Percentiles rank a stretch among this genome's conserved stretches.
Evolutionary conservation across 2,113 vertebrate genomes (phyloP).

Genomic region (Collichthys lucidus): DNA sequence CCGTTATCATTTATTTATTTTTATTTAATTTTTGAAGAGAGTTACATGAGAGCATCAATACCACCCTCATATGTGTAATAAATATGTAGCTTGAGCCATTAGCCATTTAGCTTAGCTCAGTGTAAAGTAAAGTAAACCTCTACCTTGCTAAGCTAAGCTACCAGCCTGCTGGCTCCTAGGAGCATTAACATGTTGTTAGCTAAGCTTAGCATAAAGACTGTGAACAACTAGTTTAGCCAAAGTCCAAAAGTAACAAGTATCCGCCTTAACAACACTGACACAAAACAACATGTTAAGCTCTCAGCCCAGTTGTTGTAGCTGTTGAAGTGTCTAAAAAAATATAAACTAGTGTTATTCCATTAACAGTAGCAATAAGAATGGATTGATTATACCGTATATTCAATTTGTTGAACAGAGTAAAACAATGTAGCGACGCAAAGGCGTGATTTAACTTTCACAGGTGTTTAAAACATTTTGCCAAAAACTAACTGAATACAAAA

Average conservation of each 20-base stretch:
- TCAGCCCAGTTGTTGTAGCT: background rate
- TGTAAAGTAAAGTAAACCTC: too few relatives aligned
- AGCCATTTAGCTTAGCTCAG: too few relatives aligned
- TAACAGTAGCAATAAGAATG: background rate
- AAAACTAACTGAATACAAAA: background rate
- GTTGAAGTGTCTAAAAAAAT: background rate
- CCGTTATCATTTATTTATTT: background rate
- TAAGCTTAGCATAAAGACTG: background rate
- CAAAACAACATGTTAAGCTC: background rate
- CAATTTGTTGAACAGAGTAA: slow-evolving; percentile 32
- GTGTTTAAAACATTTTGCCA: background rate
- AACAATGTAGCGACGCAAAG: background rate
- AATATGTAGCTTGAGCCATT: background rate
- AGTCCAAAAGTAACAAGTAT: too few relatives aligned
- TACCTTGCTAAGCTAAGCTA: too few relatives aligned
- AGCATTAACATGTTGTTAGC: too few relatives aligned
- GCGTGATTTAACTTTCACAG: background rate
- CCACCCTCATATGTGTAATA: background rate
- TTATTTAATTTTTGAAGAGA: background rate
- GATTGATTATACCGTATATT: background rate
- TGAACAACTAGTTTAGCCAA: background rate
- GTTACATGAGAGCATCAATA: background rate
- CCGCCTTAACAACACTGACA: too few relatives aligned
- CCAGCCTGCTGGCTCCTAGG: too few relatives aligned
- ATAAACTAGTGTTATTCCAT: background rate